A percentile compares a stretch with the other conserved stretches of the same genome.
Evolutionary conservation across 2,797 vertebrate genomes (phyloP).

Genomic region (Coracias cyanogaster): DNA sequence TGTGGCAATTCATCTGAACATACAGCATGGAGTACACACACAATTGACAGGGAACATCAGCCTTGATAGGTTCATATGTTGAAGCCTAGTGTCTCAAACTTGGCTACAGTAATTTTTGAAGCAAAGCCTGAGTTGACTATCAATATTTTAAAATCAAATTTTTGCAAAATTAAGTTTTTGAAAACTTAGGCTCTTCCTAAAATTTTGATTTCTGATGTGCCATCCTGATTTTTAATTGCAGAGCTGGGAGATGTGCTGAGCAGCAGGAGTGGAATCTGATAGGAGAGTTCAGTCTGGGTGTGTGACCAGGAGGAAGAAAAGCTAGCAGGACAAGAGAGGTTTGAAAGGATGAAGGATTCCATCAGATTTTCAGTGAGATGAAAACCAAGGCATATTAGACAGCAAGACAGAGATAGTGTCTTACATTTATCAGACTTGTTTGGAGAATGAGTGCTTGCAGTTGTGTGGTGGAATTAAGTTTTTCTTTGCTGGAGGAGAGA

Average conservation of each 20-base stretch:
- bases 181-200: background rate
- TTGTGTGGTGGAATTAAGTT: background rate
- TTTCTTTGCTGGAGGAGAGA: background rate
- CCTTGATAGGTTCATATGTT: rapidly evolving
- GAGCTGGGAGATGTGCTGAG: background rate
- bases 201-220: background rate
- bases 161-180: background rate
- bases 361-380: background rate
- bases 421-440: background rate
- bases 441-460: background rate
- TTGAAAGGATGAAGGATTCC: background rate
- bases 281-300: background rate
- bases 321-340: background rate
- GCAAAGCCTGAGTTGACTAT: background rate
- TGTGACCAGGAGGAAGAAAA: background rate
- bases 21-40: rapidly evolving
- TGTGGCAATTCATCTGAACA: background rate
- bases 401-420: background rate
- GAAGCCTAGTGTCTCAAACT: background rate
- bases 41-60: background rate
- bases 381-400: background rate
- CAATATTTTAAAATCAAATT: background rate
- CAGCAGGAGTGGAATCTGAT: background rate
- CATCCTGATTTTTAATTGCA: background rate
- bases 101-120: background rate